phyloP scores from a whole-genome alignment of 2,888 invertebrate species.

The Hirtodrosophila alboralis region DNA sequence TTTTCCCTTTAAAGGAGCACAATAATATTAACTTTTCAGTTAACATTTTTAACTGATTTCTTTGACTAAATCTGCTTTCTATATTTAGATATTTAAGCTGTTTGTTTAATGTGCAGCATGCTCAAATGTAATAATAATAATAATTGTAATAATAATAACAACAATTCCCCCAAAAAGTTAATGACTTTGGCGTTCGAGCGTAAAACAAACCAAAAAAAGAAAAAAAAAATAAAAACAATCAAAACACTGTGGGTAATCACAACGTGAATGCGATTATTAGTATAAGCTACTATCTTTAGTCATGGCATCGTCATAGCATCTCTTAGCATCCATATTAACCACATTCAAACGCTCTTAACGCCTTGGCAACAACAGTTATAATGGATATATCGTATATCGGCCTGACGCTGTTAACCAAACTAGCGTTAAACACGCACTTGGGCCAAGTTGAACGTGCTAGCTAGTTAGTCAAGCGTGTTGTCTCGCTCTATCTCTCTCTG shows the following conservation, averaged over 20 bases:
- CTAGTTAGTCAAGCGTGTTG: slow-evolving; percentile 53
- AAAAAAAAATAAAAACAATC: too few relatives aligned
- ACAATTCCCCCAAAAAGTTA: slow-evolving; percentile 40
- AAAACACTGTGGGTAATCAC: slow-evolving; percentile 41
- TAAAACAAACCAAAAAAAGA: slow-evolving; percentile 33
- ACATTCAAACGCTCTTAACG: slow-evolving; percentile 51
- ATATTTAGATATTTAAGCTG: slow-evolving; percentile 19
- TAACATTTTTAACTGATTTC: slow-evolving; percentile 5
- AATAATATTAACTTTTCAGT: too few relatives aligned
- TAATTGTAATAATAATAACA: slow-evolving; percentile 13
- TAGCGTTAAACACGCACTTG: slow-evolving; percentile 76
- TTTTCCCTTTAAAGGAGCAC: too few relatives aligned
- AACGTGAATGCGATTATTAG: slow-evolving; percentile 39
- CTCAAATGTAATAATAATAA: slow-evolving; percentile 14
- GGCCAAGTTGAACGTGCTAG: slow-evolving; percentile 68
- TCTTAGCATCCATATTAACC: slow-evolving; percentile 7
- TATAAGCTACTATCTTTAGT: slow-evolving; percentile 18
- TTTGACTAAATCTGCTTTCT: neutral
- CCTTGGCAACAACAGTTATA: slow-evolving; percentile 37
- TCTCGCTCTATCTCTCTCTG: too few relatives aligned
- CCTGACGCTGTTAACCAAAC: slow-evolving; percentile 53
- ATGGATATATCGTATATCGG: slow-evolving; percentile 17
- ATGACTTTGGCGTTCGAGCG: slow-evolving; percentile 65
- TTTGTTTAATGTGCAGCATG: slow-evolving; percentile 31
- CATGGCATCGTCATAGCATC: slow-evolving; percentile 15